Evolutionary conservation across 2,797 vertebrate genomes (phyloP).

Genomic region (Okamejei kenojei): DNA sequence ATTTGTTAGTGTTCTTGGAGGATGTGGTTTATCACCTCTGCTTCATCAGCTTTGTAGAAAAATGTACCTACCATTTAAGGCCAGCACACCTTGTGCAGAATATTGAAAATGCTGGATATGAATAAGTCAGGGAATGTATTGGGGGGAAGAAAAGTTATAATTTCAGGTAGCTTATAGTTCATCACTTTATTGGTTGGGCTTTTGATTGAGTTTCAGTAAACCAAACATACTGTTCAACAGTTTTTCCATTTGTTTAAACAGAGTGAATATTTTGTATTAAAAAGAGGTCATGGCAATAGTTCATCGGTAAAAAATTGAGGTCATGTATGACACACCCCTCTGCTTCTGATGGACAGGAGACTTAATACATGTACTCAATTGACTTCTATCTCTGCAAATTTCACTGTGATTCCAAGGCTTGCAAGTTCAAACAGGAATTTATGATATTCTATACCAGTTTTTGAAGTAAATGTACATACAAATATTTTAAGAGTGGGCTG

Average conservation of each 20-base stretch:
- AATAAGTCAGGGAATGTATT: background rate
- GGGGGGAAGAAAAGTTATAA: background rate
- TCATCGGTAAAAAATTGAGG: background rate
- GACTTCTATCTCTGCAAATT: background rate
- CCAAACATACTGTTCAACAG: background rate
- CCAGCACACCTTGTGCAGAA: background rate
- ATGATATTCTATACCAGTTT: background rate
- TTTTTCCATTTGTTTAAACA: background rate
- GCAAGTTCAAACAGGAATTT: background rate
- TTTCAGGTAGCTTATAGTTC: background rate
- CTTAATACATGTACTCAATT: background rate
- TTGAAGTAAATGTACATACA: background rate
- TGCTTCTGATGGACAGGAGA: background rate
- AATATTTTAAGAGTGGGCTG: background rate
- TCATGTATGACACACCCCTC: background rate
- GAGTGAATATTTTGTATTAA: background rate
- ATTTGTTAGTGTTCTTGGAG: background rate
- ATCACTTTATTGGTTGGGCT: background rate
- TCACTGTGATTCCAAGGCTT: background rate
- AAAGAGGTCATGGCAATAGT: too few relatives aligned
- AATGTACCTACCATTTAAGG: background rate
- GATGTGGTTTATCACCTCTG: constrained; percentile 6
- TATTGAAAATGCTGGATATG: background rate
- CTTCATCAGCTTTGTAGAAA: background rate
- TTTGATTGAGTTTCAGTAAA: background rate